A percentile compares a stretch with the other conserved stretches of the same genome.
Conservation (phyloP, 2,888 invertebrate genomes). For the Machimus atricapillus region DNA sequence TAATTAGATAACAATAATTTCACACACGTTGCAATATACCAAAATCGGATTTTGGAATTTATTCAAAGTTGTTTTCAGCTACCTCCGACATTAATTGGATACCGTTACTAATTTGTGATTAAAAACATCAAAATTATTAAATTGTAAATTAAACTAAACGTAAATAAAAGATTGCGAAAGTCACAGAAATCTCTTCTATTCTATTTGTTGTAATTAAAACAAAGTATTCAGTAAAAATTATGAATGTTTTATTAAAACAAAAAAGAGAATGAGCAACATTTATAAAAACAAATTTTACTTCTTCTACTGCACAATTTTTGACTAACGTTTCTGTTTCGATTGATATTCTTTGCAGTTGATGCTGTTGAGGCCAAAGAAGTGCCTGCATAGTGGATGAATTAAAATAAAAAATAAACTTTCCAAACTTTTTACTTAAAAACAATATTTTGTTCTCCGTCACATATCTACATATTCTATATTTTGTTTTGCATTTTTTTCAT, state of each 20-base stretch:
- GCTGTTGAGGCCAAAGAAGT: constrained; percentile 60
- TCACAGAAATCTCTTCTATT: background rate
- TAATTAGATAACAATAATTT: background rate
- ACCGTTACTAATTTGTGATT: constrained; percentile 4
- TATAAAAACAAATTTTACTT: constrained; percentile 1
- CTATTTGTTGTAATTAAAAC: background rate
- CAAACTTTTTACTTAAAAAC: constrained; percentile 21
- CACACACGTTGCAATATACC: background rate
- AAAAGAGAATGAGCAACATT: background rate
- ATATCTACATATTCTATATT: background rate
- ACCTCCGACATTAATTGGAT: background rate
- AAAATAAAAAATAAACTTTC: constrained; percentile 34
- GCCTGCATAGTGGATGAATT: constrained; percentile 51
- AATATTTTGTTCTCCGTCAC: background rate
- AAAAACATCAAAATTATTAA: background rate
- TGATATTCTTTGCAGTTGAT: constrained; percentile 62
- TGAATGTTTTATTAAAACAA: background rate
- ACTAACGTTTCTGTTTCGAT: constrained; percentile 55
- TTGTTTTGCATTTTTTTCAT: constrained; percentile 4
- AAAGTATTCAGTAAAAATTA: background rate
- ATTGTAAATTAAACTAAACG: background rate
- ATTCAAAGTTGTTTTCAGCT: background rate
- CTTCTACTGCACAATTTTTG: background rate
- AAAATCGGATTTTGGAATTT: background rate
- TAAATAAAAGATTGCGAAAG: constrained; percentile 31